Evolutionary conservation across 2,888 invertebrate genomes (phyloP).

Genomic region (Gymnosoma rotundatum): DNA sequence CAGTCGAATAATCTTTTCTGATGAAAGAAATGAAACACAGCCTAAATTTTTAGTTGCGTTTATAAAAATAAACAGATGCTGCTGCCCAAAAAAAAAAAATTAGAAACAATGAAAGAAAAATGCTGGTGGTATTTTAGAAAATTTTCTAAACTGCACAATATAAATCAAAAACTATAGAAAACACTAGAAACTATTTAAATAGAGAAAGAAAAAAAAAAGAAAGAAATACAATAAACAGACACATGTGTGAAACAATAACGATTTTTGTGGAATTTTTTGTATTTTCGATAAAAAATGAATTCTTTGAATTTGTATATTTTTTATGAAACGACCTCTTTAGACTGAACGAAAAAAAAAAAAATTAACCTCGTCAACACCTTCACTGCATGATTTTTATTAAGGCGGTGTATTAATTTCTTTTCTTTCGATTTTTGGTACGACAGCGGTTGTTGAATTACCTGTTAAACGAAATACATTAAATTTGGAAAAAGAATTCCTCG

Average conservation of each 20-base stretch:
- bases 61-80: conserved; percentile 46
- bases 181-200: background rate
- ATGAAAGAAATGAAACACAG: conserved; percentile 1
- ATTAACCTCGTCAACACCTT: conserved; percentile 57
- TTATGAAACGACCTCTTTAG: conserved; percentile 12
- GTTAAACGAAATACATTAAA: background rate
- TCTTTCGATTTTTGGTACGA: background rate
- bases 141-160: background rate
- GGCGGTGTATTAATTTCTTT: conserved; percentile 11
- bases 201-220: background rate
- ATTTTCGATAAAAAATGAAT: conserved; percentile 1
- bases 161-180: conserved; percentile 22
- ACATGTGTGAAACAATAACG: conserved; percentile 26
- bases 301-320: conserved; percentile 22
- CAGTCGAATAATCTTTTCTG: conserved; percentile 9
- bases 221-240: conserved; percentile 36
- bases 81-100: background rate
- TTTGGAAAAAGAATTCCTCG: background rate
- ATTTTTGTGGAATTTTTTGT: conserved; percentile 22
- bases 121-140: conserved; percentile 52
- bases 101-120: conserved; percentile 28
- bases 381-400: background rate
- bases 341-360: background rate
- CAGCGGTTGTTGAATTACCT: background rate
- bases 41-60: background rate